phyloP scores from a whole-genome alignment of 92 coral and sea anemone genomes.

The Porites divaricata region DNA sequence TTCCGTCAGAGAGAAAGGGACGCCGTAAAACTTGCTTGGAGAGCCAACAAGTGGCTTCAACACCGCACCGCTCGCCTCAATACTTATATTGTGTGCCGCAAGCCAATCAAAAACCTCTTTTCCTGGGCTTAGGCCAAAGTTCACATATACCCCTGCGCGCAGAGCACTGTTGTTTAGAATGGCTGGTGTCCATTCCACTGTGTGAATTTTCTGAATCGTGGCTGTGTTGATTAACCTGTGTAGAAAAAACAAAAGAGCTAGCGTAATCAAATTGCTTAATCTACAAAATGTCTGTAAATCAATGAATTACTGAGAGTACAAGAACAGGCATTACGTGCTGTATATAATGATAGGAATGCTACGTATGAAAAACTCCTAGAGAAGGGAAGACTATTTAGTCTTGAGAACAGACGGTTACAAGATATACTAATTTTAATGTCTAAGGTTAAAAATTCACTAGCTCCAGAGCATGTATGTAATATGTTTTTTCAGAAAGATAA shows the following conservation, averaged over 20 bases:
- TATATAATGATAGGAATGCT: too few species aligned
- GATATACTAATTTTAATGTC: too few species aligned
- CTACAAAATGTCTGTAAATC: too few species aligned
- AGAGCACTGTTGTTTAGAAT: constrained; percentile 78
- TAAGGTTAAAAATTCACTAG: too few species aligned
- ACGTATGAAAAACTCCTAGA: too few species aligned
- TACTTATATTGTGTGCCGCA: constrained; percentile 51
- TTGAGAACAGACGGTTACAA: too few species aligned
- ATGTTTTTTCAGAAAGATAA: too few species aligned
- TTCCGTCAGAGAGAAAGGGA: constrained; percentile 82
- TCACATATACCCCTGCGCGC: constrained; percentile 68
- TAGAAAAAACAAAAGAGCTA: not conserved
- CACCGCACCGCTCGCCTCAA: constrained; percentile 15
- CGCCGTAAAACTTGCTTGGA: constrained; percentile 58
- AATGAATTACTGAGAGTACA: too few species aligned
- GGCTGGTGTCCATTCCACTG: constrained; percentile 91
- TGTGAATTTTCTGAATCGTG: constrained; percentile 77
- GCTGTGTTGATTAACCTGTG: constrained; percentile 80
- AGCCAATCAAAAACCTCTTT: constrained; percentile 71
- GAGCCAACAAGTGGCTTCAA: constrained; percentile 73
- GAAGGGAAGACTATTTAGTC: too few species aligned
- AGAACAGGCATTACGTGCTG: too few species aligned
- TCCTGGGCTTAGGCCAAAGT: constrained; percentile 83
- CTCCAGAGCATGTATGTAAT: too few species aligned
- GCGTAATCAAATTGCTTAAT: not conserved